A percentile compares a stretch with the other conserved stretches of the same genome.
These are phyloP conservation scores for Sebastiscus tertius DNA, from an alignment of 2,797 vertebrate species.

Conservation along the genomic window DNA sequence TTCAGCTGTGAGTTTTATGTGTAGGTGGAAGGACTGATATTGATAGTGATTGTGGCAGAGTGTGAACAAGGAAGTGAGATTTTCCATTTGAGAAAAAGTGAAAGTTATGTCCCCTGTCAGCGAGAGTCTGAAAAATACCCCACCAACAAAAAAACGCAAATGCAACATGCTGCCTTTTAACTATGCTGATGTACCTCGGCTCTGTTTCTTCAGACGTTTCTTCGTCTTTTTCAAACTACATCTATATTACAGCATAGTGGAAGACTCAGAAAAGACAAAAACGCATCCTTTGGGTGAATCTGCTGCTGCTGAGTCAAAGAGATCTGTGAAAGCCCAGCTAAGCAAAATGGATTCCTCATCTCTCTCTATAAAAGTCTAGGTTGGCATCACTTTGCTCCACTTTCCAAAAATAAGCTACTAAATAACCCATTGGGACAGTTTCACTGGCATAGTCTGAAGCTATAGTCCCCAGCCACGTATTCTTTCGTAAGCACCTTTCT, in stretches of 20 bases:
- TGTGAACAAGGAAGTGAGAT: slow-evolving; percentile 28
- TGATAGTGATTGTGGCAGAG: background rate
- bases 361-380: slow-evolving; percentile 24
- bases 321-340: slow-evolving; percentile 32
- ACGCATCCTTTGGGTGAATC: slow-evolving; percentile 29
- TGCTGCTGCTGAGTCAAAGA: slow-evolving; percentile 41
- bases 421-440: slow-evolving; percentile 63
- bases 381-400: slow-evolving; percentile 51
- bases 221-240: background rate
- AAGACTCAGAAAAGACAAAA: background rate
- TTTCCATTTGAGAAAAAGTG: slow-evolving; percentile 22
- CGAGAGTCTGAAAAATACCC: background rate
- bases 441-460: slow-evolving; percentile 21
- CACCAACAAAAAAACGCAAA: background rate
- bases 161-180: background rate
- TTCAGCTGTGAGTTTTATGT: background rate
- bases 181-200: background rate
- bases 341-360: slow-evolving; percentile 49
- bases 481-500: slow-evolving; percentile 25
- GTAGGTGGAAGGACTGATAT: background rate
- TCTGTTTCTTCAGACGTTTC: background rate
- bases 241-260: background rate
- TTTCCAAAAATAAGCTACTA: slow-evolving; percentile 67
- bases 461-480: background rate
- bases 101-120: background rate